Percentiles rank a stretch among this genome's conserved stretches.
Conservation (phyloP, 2,797 vertebrate species). For the Oryzias sinensis region DNA sequence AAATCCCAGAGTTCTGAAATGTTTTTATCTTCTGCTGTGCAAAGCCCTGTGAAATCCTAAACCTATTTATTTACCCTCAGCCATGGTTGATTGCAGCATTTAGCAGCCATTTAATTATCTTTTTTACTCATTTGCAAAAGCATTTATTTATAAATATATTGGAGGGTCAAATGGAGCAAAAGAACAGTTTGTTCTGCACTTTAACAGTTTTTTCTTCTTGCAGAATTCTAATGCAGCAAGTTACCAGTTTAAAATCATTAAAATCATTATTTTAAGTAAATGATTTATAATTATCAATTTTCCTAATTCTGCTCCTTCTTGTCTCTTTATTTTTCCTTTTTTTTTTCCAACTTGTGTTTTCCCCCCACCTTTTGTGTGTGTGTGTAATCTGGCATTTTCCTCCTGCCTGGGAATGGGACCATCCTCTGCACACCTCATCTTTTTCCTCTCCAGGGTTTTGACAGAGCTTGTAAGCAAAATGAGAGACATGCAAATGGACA, state of each 20-base stretch:
- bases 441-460: constrained; percentile 80
- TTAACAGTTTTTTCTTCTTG: constrained; percentile 1
- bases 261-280: constrained; percentile 2
- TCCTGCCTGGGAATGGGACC: constrained; percentile 10
- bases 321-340: constrained; percentile 5
- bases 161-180: background rate
- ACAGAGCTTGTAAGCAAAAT: constrained; percentile 95
- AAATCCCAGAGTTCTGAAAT: no score
- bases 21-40: no score
- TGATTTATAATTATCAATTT: constrained; percentile 8
- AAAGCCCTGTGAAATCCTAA: no score
- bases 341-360: constrained; percentile 14
- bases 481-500: constrained; percentile 98
- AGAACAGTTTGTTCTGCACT: background rate
- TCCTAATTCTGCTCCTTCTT: constrained; percentile 23
- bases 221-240: constrained; percentile 38
- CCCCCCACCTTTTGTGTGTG: background rate
- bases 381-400: background rate
- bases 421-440: constrained; percentile 13
- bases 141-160: background rate
- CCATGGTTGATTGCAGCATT: background rate
- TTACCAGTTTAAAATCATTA: background rate
- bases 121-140: background rate
- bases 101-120: background rate
- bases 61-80: background rate